Percentiles rank a stretch among this genome's conserved stretches.
phyloP scores from a whole-genome alignment of 2,797 vertebrate genomes.

The Ptychadena robeensis region DNA sequence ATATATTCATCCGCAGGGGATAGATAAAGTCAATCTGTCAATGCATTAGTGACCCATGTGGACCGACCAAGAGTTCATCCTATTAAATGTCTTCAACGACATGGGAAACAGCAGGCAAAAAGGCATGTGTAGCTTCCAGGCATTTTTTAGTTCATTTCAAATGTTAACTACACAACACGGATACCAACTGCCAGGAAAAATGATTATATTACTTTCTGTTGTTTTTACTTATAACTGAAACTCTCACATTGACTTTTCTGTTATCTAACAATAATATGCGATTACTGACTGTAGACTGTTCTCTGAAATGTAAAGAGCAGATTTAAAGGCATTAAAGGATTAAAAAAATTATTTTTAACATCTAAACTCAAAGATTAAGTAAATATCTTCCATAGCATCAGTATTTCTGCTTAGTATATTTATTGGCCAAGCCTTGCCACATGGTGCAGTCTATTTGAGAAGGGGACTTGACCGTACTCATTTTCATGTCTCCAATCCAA shows the following conservation, averaged over 20 bases:
- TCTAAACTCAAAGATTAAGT: too few species aligned
- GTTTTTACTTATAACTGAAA: neutral
- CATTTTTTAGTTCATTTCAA: conserved; percentile 33
- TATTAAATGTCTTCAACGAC: conserved; percentile 18
- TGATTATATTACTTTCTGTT: conserved; percentile 2
- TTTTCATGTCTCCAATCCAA: too few species aligned
- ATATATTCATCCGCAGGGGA: conserved; percentile 43
- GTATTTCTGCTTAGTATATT: too few species aligned
- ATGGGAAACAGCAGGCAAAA: conserved; percentile 21
- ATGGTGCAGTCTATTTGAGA: too few species aligned
- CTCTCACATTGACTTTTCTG: neutral
- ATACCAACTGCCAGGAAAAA: conserved; percentile 1
- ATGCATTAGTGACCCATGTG: conserved; percentile 49
- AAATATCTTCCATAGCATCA: too few species aligned
- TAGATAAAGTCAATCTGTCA: conserved; percentile 52
- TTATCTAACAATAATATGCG: conserved; percentile 8
- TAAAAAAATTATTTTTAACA: neutral
- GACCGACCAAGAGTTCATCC: conserved; percentile 9
- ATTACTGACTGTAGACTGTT: neutral
- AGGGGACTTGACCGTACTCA: too few species aligned
- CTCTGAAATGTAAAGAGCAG: neutral
- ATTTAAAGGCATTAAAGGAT: neutral
- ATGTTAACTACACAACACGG: conserved; percentile 14
- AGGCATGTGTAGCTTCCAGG: conserved; percentile 30
- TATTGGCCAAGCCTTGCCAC: too few species aligned